phyloP scores from a whole-genome alignment of 2,797 vertebrate genomes.

The Leontopithecus rosalia region DNA sequence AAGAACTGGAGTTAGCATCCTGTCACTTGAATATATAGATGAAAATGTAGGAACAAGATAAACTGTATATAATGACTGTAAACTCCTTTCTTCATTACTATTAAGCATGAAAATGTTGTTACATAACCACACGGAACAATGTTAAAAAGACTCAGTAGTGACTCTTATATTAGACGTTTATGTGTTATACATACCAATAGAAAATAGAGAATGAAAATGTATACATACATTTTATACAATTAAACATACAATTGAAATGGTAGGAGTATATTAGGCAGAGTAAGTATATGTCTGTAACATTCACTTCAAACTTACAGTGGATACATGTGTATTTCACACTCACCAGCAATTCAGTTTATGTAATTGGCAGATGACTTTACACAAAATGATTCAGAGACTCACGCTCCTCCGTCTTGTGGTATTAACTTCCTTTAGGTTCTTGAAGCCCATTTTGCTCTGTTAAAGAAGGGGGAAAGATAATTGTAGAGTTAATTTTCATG shows the following conservation, averaged over 20 bases:
- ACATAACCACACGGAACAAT: neutral
- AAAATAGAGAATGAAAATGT: neutral
- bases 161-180: neutral
- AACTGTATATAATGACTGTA: neutral
- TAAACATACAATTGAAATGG: neutral
- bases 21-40: neutral
- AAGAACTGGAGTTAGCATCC: neutral
- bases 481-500: neutral
- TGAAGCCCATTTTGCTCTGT: neutral
- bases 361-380: neutral
- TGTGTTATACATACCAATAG: neutral
- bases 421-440: neutral
- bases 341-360: neutral
- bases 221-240: neutral
- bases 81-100: neutral
- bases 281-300: neutral
- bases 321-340: neutral
- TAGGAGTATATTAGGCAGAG: neutral
- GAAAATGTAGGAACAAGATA: neutral
- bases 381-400: neutral
- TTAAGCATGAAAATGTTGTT: neutral
- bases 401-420: accelerated
- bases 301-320: neutral
- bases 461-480: neutral
- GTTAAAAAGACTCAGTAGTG: neutral